Evolutionary conservation across 2,888 invertebrate genomes (phyloP), one percentile per base, ranked within the genome.

Genomic region (Leucania comma): DNA sequence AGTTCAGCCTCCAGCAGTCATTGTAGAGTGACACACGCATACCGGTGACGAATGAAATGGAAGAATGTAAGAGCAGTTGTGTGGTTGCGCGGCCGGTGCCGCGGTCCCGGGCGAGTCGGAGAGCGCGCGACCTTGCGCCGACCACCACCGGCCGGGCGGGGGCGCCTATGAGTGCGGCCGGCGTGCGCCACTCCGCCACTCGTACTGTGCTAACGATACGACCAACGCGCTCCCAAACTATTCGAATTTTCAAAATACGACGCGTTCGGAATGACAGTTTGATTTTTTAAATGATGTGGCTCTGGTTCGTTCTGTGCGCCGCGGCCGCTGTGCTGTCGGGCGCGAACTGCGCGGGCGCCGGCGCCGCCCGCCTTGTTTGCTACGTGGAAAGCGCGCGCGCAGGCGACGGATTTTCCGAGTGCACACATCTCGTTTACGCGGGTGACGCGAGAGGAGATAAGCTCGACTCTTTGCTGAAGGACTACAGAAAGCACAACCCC

Each of bases 351-450:
- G 95, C 95, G 17, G 96, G 95, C 89, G 93, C 94, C 64, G 96
- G 96, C 83, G 95, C 94, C 84, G 94, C 95, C 72, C 93, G 96
- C 68, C 90, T 96, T 66, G 90, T 95, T 76, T 96, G 96, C 87
- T 96, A 96, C 83, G 94, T 93, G 75, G 93, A 93, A 73, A 90
- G 88, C 85, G 88, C 91, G 82, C 90, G 89, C 75, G 86, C 87
- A 38, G 86, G 87, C 54, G 90, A 92, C 50, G 87, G 89, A 53
- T 93, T 92, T 85, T 89, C 93, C 82, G 96, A 96, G 91, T 96
- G 96, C 85, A 96, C 96, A 68, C 96, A 96, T 87, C 90, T 96
- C 74, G 95, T 96, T 58, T 95, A 96, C 87, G 87, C 93, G 64
- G 96, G 96, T 64, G 89, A 91, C 78, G 93, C 92, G 67, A 92